These are phyloP conservation scores for Carduelis carduelis DNA, from an alignment of 2,797 vertebrate genomes.

Conservation along the genomic window DNA sequence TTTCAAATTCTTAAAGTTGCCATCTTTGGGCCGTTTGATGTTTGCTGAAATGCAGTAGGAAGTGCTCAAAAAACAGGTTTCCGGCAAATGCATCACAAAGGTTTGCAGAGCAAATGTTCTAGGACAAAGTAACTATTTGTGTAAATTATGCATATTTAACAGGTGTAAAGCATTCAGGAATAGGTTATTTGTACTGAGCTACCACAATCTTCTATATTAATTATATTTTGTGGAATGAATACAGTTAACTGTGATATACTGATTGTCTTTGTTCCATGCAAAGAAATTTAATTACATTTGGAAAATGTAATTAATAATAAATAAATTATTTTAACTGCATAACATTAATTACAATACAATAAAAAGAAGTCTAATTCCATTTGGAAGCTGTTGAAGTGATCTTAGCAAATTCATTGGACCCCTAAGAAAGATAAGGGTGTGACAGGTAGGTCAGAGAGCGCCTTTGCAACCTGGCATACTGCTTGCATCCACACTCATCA, in stretches of 20 bases:
- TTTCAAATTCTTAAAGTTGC: conserved; percentile 6
- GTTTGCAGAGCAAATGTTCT: conserved; percentile 22
- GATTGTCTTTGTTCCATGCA: conserved; percentile 63
- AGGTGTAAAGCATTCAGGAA: conserved; percentile 39
- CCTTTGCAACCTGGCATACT: neutral
- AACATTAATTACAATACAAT: conserved; percentile 69
- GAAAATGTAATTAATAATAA: conserved; percentile 76
- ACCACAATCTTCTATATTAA: conserved; percentile 62
- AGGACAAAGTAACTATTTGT: conserved; percentile 47
- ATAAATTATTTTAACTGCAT: conserved; percentile 71
- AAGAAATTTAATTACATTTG: conserved; percentile 72
- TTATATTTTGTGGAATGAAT: conserved; percentile 67
- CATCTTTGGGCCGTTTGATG: neutral
- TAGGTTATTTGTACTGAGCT: conserved; percentile 64
- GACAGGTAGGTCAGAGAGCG: neutral
- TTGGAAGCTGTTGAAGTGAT: conserved; percentile 54
- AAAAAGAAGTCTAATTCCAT: conserved; percentile 58
- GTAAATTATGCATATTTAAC: conserved; percentile 68
- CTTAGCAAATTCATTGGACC: conserved; percentile 11
- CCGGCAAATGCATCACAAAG: conserved; percentile 26
- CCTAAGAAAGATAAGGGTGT: neutral
- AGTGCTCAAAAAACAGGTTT: conserved; percentile 46
- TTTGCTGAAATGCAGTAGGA: conserved; percentile 48
- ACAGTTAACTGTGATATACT: conserved; percentile 59
- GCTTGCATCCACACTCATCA: neutral